Evolutionary conservation across 2,113 vertebrate genomes (phyloP), one percentile per base, ranked within the genome.

Genomic region (Oenanthe melanoleuca): DNA sequence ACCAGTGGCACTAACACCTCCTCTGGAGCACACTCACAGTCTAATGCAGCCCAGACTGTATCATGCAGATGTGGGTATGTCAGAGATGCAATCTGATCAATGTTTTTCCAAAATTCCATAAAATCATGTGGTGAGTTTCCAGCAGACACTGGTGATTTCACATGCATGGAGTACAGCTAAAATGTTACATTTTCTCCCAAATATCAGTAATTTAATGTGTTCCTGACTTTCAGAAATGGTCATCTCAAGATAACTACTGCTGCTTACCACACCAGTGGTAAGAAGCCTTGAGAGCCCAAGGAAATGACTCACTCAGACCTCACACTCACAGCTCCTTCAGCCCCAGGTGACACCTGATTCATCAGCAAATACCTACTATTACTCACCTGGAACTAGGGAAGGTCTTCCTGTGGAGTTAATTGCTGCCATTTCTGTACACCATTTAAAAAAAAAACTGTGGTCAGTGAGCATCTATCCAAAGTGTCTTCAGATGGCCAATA

Each of bases 231-330:
- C 44, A 78, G 44, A 52, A 85, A 64, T 5, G 66, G 33, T 47
- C 11, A 70, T 17, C 38, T 47, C 1, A 1, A 61, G 44, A 53
- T 64, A 80, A 50, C 26, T 69, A 34, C 5, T 85, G 45, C 40
- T 80, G 22, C 42, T 70, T 83, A 60, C 33, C 31, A 23, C 40
- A 19, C 44, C 55, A 65, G 15, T 12, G 22, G 45, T 16, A 67
- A 72, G 31, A 64, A 70, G 80, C 25, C 33, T 47, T 79, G 57
- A 89, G 42, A 84, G 57, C 24, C 28, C 3, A 7, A 88, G 94
- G 93, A 95, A 97, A 92, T 97, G 33, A 97, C 64, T 97, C 80
- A 69, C 59, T 94, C 37, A 37, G 34, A 45, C 86, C 42, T 82
- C 50, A 73, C 28, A 86, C 67, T 84, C 50, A 34, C 45, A 38